phyloP scores from a whole-genome alignment of 2,797 vertebrate species.

The Gouania willdenowi region DNA sequence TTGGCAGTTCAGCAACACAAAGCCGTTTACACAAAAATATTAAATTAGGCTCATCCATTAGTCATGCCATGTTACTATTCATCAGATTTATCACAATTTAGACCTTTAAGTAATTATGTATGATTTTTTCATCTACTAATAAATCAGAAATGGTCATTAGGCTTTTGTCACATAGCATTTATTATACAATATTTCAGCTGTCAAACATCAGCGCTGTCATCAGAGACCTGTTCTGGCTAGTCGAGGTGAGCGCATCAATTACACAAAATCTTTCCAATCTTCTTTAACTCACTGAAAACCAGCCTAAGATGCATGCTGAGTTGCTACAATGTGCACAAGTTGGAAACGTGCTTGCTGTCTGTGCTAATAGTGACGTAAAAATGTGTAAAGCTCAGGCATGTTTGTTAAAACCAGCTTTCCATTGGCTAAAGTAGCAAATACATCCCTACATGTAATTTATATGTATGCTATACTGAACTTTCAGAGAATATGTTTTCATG shows the following conservation, averaged over 20 bases:
- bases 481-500: no score
- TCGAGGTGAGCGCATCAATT: conserved; percentile 59
- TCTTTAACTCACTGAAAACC: conserved; percentile 47
- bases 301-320: no score
- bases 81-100: conserved; percentile 48
- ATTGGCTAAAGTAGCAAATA: no score
- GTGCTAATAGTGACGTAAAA: no score
- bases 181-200: conserved; percentile 49
- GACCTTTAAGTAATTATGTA: conserved; percentile 48
- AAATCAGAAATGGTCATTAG: conserved; percentile 51
- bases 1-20: no score
- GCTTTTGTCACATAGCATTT: conserved; percentile 49
- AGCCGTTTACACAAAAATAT: conserved; percentile 40
- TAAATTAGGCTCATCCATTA: conserved; percentile 35
- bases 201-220: conserved; percentile 60
- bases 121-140: conserved; percentile 43
- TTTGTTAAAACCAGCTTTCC: no score
- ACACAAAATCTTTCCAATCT: conserved; percentile 43
- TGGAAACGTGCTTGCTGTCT: no score
- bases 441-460: no score
- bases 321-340: no score
- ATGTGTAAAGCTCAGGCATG: no score
- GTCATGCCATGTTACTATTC: conserved; percentile 31
- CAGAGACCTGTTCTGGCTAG: conserved; percentile 62
- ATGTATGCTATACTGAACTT: no score